Base-by-base conservation (phyloP, 92 coral and sea anemone genomes). In the Pocillopora meandrina region DNA sequence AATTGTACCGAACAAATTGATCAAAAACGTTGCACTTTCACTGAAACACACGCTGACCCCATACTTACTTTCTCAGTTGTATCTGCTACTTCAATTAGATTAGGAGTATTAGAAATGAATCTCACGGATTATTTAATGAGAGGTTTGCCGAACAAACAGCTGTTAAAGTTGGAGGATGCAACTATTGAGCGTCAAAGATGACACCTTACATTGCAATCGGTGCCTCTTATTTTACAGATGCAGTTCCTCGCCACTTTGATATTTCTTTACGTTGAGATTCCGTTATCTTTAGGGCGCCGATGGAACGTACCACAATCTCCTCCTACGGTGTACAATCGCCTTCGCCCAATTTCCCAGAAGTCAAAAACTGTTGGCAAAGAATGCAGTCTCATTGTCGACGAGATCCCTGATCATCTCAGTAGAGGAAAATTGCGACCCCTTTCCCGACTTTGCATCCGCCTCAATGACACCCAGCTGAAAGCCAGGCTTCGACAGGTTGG, bases 391-490 rank as follows among this genome's bases (percentile, higher is more conserved):
- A 31, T 80, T 10, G 63, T 80, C 34, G 66, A 80, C 76, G 11
- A 68, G 18, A 16, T 80, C 33, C 58, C 58, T 2, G 33, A 55
- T 60, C 19, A 60, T 23, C 61, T 63, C 20, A 14, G 16, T 15
- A 3, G 12, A 13, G 1, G 13, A 3, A 15, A 56, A 0, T 66
- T 79, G 13, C 17, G 8, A 6, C 20, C 47, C 1, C 19, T 21
- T 55, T 20, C 33, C 15, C 75, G 16, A 17, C 66, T 70, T 0
- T 80, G 84, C 33, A 10, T 80, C 19, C 76, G 76, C 16, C 84
- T 68, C 16, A 80, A 80, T 62, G 76, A 80, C n/a, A 65, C 36
- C 67, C 76, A 80, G 84, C 57, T 80, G 66, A 8, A 57, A 17
- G 47, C 65, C 2, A 68, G 31, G 66, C 66, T 89, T 2, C 75